A percentile compares a stretch with the other conserved stretches of the same genome.
These are phyloP conservation scores for Paratilapia polleni DNA, from an alignment of 2,113 vertebrate species.

Conservation along the genomic window DNA sequence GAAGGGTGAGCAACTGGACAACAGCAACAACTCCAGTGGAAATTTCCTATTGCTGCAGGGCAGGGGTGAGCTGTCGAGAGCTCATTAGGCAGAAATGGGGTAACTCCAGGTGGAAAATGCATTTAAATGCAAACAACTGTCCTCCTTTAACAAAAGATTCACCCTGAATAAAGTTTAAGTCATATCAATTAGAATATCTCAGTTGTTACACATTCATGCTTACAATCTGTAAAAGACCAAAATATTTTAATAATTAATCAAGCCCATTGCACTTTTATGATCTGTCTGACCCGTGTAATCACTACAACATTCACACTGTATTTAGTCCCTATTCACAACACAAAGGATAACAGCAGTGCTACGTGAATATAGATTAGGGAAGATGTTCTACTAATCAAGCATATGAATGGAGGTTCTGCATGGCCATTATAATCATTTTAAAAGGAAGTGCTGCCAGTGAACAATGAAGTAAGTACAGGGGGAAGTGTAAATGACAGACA, in stretches of 20 bases:
- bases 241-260: constrained; percentile 6
- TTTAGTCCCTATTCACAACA: constrained; percentile 16
- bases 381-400: constrained; percentile 27
- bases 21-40: constrained; percentile 63
- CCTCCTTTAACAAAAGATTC: not conserved
- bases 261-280: not conserved
- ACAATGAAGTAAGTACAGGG: not conserved
- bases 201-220: not conserved
- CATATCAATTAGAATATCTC: not conserved
- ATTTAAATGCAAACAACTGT: not conserved
- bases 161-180: not conserved
- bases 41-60: constrained; percentile 46
- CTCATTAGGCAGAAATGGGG: not conserved
- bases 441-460: not conserved
- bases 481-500: not conserved
- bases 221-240: not conserved
- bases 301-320: constrained; percentile 18
- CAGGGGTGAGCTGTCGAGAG: not conserved
- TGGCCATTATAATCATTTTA: constrained; percentile 21
- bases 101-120: not conserved
- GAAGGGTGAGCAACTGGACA: constrained; percentile 13
- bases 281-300: constrained; percentile 16
- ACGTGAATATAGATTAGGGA: not conserved
- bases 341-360: not conserved
- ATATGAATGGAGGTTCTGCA: constrained; percentile 2